These are phyloP conservation scores for Phacellophora camtschatica DNA, from an alignment of 30 jellyfish, hydroid and myxozoan genomes.

Conservation along the genomic window DNA sequence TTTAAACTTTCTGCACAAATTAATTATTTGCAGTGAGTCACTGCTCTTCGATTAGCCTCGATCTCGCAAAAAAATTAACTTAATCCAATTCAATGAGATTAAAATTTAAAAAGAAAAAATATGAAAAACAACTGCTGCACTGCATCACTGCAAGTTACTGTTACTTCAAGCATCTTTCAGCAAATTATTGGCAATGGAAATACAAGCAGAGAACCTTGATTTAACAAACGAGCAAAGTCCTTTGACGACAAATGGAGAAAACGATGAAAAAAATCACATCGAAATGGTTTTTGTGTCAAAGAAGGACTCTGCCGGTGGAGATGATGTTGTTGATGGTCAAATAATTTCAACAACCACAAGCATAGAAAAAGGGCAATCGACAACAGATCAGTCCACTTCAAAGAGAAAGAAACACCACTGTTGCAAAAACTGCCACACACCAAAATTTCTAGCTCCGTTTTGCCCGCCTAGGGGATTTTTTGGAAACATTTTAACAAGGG, in stretches of 20 bases:
- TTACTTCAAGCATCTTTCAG: no score
- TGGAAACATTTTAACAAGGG: conserved; percentile 58
- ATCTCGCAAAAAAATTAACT: not conserved
- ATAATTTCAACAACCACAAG: no score
- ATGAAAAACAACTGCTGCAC: not conserved
- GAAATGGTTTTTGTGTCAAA: conserved; percentile 23
- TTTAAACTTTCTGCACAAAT: no score
- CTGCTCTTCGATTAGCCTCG: not conserved
- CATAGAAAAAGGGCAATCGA: no score
- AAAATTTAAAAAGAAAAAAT: not conserved
- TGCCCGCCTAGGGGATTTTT: conserved; percentile 78
- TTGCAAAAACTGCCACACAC: conserved; percentile 13
- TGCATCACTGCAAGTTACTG: not conserved
- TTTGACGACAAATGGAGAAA: not conserved
- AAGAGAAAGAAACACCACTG: no score
- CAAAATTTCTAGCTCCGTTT: conserved; percentile 18
- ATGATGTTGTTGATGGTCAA: not conserved
- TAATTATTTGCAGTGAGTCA: no score
- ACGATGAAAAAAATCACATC: conserved; percentile 20
- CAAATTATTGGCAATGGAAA: not conserved
- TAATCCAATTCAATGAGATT: not conserved
- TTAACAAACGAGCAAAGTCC: conserved; percentile 31
- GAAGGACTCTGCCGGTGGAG: not conserved
- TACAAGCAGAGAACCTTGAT: not conserved
- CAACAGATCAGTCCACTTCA: no score